Conservation (phyloP, 2,113 vertebrate genomes). For the Petromus typicus region DNA sequence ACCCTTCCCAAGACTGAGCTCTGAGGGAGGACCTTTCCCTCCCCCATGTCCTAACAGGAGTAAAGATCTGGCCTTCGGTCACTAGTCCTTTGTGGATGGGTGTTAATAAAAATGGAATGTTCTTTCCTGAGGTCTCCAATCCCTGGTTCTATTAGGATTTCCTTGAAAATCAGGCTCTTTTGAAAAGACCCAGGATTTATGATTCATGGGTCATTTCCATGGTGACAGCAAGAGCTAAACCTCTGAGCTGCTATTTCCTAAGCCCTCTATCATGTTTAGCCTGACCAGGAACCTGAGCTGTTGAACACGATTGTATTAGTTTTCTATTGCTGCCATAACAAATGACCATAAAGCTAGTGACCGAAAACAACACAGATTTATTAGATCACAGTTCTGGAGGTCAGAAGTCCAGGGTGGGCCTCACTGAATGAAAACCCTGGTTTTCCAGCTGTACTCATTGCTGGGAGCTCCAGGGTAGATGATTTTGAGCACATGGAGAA, state of each 20-base stretch:
- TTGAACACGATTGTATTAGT: not conserved
- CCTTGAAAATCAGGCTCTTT: not conserved
- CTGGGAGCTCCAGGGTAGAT: not conserved
- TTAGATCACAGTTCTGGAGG: not conserved
- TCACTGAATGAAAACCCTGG: not conserved
- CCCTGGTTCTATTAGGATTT: not conserved
- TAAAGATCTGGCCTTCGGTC: not conserved
- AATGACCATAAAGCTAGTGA: not conserved
- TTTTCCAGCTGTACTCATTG: not conserved
- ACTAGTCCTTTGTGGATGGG: not conserved
- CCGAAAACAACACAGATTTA: not conserved
- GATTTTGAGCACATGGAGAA: not conserved
- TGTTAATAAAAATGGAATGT: not conserved
- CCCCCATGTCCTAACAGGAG: not conserved
- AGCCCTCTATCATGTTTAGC: not conserved
- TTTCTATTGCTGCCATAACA: not conserved
- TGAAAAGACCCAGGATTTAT: not conserved
- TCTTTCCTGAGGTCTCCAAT: not conserved
- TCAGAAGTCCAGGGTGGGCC: not conserved
- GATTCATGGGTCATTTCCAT: not conserved
- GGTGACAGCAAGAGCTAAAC: not conserved
- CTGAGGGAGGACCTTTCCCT: not conserved
- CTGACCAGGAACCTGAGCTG: not conserved
- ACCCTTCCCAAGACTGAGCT: not conserved
- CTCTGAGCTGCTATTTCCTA: not conserved